These are phyloP conservation scores for Drosophila hamatofila DNA, from an alignment of 2,888 invertebrate genomes.

Conservation along the genomic window DNA sequence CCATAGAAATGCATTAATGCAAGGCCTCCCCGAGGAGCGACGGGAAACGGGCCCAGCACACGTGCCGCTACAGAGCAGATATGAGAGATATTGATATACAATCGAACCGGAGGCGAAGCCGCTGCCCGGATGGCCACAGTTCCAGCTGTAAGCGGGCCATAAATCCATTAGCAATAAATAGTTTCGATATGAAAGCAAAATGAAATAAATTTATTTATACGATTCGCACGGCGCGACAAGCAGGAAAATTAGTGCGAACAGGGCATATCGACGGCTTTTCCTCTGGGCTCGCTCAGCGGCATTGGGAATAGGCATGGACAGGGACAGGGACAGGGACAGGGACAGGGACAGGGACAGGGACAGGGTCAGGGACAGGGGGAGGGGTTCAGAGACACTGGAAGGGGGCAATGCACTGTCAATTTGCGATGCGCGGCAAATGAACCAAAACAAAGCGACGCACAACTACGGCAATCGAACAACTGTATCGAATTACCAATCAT, in stretches of 20 bases:
- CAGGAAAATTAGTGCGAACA: slow-evolving; percentile 80
- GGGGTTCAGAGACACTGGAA: slow-evolving; percentile 3
- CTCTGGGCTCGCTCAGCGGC: slow-evolving; percentile 17
- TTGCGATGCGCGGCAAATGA: slow-evolving; percentile 81
- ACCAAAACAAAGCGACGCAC: slow-evolving; percentile 67
- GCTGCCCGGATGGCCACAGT: slow-evolving; percentile 34
- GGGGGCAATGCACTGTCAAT: slow-evolving; percentile 51
- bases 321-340: background rate
- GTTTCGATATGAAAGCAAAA: slow-evolving; percentile 73
- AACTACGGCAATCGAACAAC: slow-evolving; percentile 67
- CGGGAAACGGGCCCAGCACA: slow-evolving; percentile 58
- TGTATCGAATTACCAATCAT: slow-evolving; percentile 83
- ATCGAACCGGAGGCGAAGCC: slow-evolving; percentile 50
- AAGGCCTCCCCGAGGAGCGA: slow-evolving; percentile 47
- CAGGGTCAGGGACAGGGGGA: background rate
- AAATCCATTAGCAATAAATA: slow-evolving; percentile 84
- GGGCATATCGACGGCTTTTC: slow-evolving; percentile 27
- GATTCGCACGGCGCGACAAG: slow-evolving; percentile 74
- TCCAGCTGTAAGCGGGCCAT: slow-evolving; percentile 53
- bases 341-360: background rate
- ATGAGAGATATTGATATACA: slow-evolving; percentile 66
- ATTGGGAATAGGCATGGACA: slow-evolving; percentile 17
- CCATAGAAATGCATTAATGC: slow-evolving; percentile 60
- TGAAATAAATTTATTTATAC: slow-evolving; percentile 78
- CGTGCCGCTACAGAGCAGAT: slow-evolving; percentile 70